Evolutionary conservation across 2,113 vertebrate species (phyloP).

Genomic region (Phainopepla nitens): DNA sequence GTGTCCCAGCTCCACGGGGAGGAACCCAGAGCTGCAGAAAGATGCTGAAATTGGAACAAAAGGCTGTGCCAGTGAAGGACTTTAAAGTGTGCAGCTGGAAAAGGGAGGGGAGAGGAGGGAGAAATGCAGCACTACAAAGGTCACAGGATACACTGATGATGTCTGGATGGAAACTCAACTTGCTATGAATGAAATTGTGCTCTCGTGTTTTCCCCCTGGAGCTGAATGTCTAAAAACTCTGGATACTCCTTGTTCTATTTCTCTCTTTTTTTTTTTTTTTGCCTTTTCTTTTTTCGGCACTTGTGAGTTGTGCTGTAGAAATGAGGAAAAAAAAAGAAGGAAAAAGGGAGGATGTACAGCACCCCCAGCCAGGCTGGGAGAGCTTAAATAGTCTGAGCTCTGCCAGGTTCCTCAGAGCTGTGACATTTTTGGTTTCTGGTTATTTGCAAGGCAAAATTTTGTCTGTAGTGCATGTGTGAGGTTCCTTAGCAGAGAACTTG

Average conservation of each 20-base stretch:
- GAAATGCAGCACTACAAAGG: conserved; percentile 24
- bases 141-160: conserved; percentile 36
- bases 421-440: not conserved
- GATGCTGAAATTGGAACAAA: conserved; percentile 20
- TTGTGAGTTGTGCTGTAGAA: conserved; percentile 1
- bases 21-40: not conserved
- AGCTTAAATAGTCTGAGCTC: not conserved
- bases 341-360: not conserved
- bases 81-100: conserved; percentile 24
- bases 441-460: not conserved
- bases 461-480: accelerated
- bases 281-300: not conserved
- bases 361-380: not conserved
- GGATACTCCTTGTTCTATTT: conserved; percentile 25
- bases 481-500: not conserved
- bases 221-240: conserved; percentile 32
- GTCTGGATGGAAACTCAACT: conserved; percentile 59
- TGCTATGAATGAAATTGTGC: conserved; percentile 47
- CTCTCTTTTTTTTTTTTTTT: not conserved
- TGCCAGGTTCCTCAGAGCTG: not conserved
- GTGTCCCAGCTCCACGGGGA: not conserved
- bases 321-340: not conserved
- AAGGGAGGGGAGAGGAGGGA: conserved; percentile 31
- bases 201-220: conserved; percentile 45
- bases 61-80: not conserved